Evolutionary conservation across 2,797 vertebrate species (phyloP), one percentile per base, ranked within the genome.

Genomic region (Erethizon dorsatum): DNA sequence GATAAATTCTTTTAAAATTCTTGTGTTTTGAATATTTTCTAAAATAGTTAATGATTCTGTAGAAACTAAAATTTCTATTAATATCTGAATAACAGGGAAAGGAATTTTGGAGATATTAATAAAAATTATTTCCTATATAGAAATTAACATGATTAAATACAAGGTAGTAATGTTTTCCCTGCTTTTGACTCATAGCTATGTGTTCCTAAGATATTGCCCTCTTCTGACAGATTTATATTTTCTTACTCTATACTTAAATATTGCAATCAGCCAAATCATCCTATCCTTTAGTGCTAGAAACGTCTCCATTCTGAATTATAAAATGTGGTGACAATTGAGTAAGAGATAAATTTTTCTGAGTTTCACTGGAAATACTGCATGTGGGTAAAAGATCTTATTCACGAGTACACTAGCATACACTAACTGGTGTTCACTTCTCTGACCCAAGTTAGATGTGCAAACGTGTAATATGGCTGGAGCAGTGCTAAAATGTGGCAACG

Each of bases 231-330:
- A 82, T 56, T 83, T 71, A 20, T 2, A 80, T 17, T 37, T 82
- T 59, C 65, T 85, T 50, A 9, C 26, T 82, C 79, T 85, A 47
- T 13, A 5, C 63, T 18, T n/a, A 80, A 52, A 52, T 65, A 57
- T 33, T 73, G n/a, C 41, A 41, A 11, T 87, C 52, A 83, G 33
- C 61, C n/a, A 82, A 71, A 71, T 33, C 56, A 63, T 52, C 33
- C 47, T 85, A 71, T 67, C 33, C 20, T 59, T 88, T 83, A 86
- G 61, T 15, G 71, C 24, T 41, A 90, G 57, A 37, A 12, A 33
- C 79, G 2, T 56, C 75, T 96, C 50, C 52, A 56, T 92, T 90
- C 24, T 94, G 85, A 96, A 82, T 95, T 92, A 77, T 88, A 78
- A 94, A 90, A 47, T 87, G 63, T 65, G 9, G n/a, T 85, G 33